Evolutionary conservation across 2,113 vertebrate genomes (phyloP).

Genomic region (Craseonycteris thonglongyai): DNA sequence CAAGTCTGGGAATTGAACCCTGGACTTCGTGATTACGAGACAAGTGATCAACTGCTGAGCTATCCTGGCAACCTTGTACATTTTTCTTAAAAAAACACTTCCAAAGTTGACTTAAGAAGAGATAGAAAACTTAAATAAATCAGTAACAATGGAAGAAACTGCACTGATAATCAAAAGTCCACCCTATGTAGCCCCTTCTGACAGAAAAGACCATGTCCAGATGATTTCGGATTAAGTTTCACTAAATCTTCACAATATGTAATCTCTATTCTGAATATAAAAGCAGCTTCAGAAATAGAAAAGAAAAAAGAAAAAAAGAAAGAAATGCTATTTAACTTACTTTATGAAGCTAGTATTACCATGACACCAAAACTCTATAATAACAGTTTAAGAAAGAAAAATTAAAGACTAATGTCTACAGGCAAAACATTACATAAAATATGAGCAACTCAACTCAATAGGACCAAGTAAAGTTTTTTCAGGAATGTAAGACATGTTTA

Average conservation of each 20-base stretch:
- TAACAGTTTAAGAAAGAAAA: not conserved
- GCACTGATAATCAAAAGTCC: not conserved
- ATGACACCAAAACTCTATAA: not conserved
- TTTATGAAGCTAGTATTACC: not conserved
- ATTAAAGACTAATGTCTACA: not conserved
- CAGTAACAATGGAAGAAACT: not conserved
- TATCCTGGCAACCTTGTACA: too few species aligned
- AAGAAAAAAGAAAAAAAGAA: not conserved
- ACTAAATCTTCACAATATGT: not conserved
- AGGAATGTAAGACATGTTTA: conserved; percentile 17
- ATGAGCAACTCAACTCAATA: not conserved
- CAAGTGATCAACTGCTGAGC: too few species aligned
- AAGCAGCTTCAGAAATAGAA: not conserved
- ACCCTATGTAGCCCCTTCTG: not conserved
- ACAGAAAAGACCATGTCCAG: not conserved
- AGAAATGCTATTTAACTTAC: not conserved
- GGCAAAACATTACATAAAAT: conserved; percentile 3
- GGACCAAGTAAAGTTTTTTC: not conserved
- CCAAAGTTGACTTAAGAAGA: not conserved
- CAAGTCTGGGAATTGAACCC: too few species aligned
- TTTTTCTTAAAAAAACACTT: not conserved
- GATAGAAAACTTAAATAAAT: not conserved
- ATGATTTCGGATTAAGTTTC: not conserved
- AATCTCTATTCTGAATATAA: not conserved
- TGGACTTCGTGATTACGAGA: too few species aligned